Evolutionary conservation across 2,888 invertebrate species (phyloP), one percentile per base, ranked within the genome.

Genomic region (Metalampra italica): DNA sequence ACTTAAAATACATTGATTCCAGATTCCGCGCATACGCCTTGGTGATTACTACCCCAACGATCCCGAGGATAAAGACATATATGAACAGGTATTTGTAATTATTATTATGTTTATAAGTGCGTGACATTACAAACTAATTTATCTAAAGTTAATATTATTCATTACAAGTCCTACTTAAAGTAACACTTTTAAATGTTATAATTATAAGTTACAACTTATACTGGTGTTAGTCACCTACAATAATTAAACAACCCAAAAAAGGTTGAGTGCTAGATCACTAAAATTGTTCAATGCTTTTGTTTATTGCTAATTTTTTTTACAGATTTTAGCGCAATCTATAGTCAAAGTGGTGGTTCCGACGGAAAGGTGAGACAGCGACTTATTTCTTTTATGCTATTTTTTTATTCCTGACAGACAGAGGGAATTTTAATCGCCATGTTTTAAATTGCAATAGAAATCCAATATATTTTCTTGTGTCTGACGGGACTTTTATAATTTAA

Each of bases 321-420:
- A 95, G 94, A 94, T 97, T 79, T 87, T 98, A 77, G 92, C 93
- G 76, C 96, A 96, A 82, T 95, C 97, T 42, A 93, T 97, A 69
- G 97, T 99, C 61, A 99, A 97, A 93, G 99, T 99, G 65, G 97
- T 98, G 64, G 96, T 98, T 78, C 99, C 99, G 47, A 98, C 96
- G 47, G 98, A 99, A 91, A 96, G 97, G 97, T 97, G 93, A 67
- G 66, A 22, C 22, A 3, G 2, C 5, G 22, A n/a, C 22, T 3
- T 22, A 3, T 22, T 22, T 3, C 22, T n/a, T n/a, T 49, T 30
- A 30, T 30, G 5, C 8, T 30, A 30, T 3, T 7, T 8, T 30
- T 30, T 30, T 43, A 32, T 29, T 34, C 50, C 22, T 37, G 22
- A 22, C 22, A 22, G 22, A 22, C 22, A 22, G 5, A 22, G n/a